These are phyloP conservation scores for Hymenochirus boettgeri DNA, from an alignment of 2,113 vertebrate species.

Conservation along the genomic window DNA sequence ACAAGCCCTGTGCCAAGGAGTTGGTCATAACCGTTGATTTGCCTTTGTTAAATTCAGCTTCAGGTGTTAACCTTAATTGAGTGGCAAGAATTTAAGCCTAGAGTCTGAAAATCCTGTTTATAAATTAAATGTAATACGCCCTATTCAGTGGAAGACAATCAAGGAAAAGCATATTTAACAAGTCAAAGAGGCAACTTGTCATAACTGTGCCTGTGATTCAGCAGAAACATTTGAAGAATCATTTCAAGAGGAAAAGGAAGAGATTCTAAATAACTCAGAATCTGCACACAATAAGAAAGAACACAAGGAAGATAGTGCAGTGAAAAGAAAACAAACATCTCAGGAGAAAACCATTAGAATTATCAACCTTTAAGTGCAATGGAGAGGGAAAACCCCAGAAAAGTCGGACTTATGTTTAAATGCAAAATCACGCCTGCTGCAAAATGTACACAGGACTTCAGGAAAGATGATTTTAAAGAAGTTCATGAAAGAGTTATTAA, in stretches of 20 bases:
- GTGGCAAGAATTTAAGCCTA: slow-evolving; percentile 64
- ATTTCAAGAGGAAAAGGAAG: not conserved
- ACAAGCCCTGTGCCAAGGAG: slow-evolving; percentile 74
- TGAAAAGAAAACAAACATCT: not conserved
- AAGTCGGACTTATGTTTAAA: too few relatives aligned
- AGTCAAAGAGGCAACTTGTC: slow-evolving; percentile 63
- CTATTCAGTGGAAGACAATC: slow-evolving; percentile 73
- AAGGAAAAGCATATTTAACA: slow-evolving; percentile 74
- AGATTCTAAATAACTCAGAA: not conserved
- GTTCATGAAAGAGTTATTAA: not conserved
- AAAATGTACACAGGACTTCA: not conserved
- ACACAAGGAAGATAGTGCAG: not conserved
- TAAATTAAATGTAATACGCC: slow-evolving; percentile 70
- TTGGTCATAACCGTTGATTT: slow-evolving; percentile 76
- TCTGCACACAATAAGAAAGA: not conserved
- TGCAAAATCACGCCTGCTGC: not conserved
- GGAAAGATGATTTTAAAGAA: too few relatives aligned
- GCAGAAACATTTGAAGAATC: not conserved
- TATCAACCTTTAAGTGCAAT: not conserved
- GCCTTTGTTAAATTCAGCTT: slow-evolving; percentile 69
- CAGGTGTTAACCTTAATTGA: slow-evolving; percentile 65
- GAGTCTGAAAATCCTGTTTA: slow-evolving; percentile 72
- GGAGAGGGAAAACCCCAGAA: too few relatives aligned
- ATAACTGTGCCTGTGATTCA: slow-evolving; percentile 69
- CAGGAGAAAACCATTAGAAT: not conserved